Evolutionary conservation across 2,797 vertebrate species (phyloP).

Genomic region (Aeoliscus strigatus): DNA sequence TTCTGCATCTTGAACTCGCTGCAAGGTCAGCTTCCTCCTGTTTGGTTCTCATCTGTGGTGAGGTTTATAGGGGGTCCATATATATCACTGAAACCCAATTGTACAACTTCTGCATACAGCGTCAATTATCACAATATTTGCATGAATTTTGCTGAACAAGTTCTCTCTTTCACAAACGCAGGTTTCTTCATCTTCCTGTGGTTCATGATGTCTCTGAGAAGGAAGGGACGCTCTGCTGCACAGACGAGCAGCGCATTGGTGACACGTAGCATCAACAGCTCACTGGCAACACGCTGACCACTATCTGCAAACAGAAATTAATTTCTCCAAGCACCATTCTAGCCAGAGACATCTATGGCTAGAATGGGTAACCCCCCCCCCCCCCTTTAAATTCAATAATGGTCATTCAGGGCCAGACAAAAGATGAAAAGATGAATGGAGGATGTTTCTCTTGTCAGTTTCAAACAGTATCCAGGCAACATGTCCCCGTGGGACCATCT

Average conservation of each 20-base stretch:
- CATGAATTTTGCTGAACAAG: not conserved
- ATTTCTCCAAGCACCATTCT: no score
- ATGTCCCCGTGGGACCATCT: no score
- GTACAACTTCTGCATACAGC: not conserved
- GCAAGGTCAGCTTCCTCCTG: slow-evolving; percentile 62
- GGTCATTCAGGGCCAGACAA: no score
- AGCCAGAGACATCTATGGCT: no score
- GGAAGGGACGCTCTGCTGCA: not conserved
- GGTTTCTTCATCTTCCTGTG: slow-evolving; percentile 61
- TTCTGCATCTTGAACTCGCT: slow-evolving; percentile 76
- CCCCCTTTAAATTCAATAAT: no score
- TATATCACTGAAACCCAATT: not conserved
- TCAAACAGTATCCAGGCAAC: no score
- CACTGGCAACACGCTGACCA: no score
- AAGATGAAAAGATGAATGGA: no score
- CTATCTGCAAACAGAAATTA: no score
- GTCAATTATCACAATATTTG: not conserved
- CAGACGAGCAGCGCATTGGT: not conserved
- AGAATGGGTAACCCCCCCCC: no score
- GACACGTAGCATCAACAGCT: slow-evolving; percentile 6
- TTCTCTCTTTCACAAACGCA: slow-evolving; percentile 8
- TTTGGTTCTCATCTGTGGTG: not conserved
- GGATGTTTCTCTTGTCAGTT: no score
- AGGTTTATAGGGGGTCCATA: not conserved
- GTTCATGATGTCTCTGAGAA: slow-evolving; percentile 38